A percentile compares a stretch with the other conserved stretches of the same genome.
Conservation (phyloP, 1,140 invertebrate species). For the Laodelphax striatellus region DNA sequence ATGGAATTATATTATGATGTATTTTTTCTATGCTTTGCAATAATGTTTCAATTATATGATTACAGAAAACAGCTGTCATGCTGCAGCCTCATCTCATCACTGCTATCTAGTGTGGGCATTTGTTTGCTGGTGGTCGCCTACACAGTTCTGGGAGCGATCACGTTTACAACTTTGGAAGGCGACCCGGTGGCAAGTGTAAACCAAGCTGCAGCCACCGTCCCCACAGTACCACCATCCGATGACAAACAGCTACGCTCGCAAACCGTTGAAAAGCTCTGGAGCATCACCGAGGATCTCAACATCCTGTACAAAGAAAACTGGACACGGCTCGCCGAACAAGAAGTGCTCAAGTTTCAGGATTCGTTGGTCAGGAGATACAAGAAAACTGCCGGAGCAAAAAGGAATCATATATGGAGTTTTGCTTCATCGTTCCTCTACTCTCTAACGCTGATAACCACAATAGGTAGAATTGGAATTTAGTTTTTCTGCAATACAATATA, state of each 20-base stretch:
- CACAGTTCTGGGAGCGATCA: slow-evolving; percentile 80
- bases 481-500: slow-evolving; percentile 4
- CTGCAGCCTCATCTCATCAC: slow-evolving; percentile 18
- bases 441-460: slow-evolving; percentile 89
- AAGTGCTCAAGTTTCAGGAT: slow-evolving; percentile 76
- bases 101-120: slow-evolving; percentile 43
- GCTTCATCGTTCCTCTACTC: slow-evolving; percentile 88
- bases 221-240: not conserved
- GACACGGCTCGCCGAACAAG: slow-evolving; percentile 71
- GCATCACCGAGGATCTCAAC: slow-evolving; percentile 86
- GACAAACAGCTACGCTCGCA: slow-evolving; percentile 31
- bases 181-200: slow-evolving; percentile 23
- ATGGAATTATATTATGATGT: too few species aligned
- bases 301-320: slow-evolving; percentile 91
- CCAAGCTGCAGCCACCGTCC: slow-evolving; percentile 24
- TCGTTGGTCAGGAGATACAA: slow-evolving; percentile 35
- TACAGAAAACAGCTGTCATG: slow-evolving; percentile 7
- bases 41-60: too few species aligned
- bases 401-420: slow-evolving; percentile 72
- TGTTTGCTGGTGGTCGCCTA: slow-evolving; percentile 80
- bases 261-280: slow-evolving; percentile 78
- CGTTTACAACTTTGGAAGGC: slow-evolving; percentile 81
- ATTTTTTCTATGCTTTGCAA: too few species aligned
- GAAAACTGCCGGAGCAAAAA: slow-evolving; percentile 27
- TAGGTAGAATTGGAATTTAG: slow-evolving; percentile 67